A percentile compares a stretch with the other conserved stretches of the same genome.
Conservation (phyloP, 2,888 invertebrate genomes). For the Leptopterna dolabrata region DNA sequence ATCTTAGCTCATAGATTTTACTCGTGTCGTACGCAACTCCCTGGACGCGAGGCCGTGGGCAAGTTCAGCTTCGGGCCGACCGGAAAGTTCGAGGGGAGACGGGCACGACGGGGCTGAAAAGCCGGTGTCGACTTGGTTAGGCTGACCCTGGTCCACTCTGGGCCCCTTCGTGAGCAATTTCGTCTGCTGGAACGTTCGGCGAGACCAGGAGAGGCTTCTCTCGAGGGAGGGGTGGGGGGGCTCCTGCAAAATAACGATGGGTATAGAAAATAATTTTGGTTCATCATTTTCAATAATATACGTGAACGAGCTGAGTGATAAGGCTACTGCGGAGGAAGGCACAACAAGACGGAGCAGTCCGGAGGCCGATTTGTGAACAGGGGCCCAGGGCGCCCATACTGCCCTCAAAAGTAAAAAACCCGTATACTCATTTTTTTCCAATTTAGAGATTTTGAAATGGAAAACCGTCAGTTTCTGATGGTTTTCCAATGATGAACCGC, state of each 20-base stretch:
- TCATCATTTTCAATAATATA: no score
- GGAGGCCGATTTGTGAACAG: no score
- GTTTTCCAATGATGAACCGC: no score
- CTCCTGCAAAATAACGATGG: not conserved
- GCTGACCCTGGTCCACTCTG: not conserved
- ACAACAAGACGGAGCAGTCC: no score
- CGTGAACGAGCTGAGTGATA: no score
- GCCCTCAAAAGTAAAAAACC: no score
- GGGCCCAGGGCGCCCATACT: no score
- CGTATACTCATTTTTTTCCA: no score
- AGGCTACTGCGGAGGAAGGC: no score
- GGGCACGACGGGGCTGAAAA: not conserved
- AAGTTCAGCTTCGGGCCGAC: not conserved
- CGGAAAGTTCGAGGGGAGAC: not conserved
- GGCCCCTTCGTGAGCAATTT: not conserved
- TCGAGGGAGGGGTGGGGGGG: not conserved
- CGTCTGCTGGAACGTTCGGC: not conserved
- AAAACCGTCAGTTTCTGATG: no score
- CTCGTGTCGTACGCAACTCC: not conserved
- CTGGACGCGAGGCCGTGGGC: not conserved
- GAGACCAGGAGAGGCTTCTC: not conserved
- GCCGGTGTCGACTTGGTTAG: not conserved
- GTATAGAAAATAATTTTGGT: not conserved
- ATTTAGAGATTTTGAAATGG: no score
- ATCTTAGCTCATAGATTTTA: not conserved